Conservation (phyloP, 2,113 vertebrate genomes). For the Phalacrocorax aristotelis region DNA sequence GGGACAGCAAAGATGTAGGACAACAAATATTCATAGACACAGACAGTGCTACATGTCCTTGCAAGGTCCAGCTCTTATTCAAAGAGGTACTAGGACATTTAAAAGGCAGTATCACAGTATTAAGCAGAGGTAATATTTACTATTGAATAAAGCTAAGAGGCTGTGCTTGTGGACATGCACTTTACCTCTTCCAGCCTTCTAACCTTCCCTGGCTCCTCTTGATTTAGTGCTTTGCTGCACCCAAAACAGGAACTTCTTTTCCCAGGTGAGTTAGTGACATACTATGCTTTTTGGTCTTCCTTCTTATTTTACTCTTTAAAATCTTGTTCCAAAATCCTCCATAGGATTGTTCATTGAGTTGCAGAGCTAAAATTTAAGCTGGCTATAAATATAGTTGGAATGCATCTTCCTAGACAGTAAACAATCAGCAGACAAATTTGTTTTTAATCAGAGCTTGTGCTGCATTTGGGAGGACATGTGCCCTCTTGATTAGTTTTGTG, state of each 20-base stretch:
- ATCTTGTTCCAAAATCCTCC: neutral
- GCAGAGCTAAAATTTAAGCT: neutral
- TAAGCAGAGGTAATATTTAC: neutral
- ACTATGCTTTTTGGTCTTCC: neutral
- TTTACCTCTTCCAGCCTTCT: neutral
- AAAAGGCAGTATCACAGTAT: neutral
- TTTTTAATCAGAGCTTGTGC: neutral
- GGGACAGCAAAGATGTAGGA: neutral
- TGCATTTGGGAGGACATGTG: neutral
- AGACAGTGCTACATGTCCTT: neutral
- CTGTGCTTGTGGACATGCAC: neutral
- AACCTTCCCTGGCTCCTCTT: neutral
- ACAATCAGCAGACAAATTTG: neutral
- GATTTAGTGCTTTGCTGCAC: neutral
- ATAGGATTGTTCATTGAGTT: neutral
- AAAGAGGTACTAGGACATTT: neutral
- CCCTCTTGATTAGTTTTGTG: neutral
- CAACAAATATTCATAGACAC: neutral
- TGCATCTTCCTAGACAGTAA: neutral
- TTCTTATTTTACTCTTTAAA: neutral
- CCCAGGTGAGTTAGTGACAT: neutral
- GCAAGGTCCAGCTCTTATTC: neutral
- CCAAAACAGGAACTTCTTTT: neutral
- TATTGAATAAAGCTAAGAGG: neutral
- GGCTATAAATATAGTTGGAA: neutral